Conservation (phyloP, 2,888 invertebrate species). For the Falcaria lacertinaria region DNA sequence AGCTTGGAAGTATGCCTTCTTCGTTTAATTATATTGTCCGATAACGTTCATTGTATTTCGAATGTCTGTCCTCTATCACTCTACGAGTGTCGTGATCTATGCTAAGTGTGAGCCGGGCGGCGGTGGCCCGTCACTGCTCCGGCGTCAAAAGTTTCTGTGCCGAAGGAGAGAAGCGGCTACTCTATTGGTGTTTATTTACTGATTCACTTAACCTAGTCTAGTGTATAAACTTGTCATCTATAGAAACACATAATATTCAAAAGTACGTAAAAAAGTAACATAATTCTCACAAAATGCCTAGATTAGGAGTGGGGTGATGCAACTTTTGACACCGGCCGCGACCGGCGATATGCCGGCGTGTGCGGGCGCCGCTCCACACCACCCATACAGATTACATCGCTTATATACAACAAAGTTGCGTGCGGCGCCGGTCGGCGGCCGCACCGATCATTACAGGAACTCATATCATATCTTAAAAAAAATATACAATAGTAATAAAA, state of each 20-base stretch:
- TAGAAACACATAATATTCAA: slow-evolving; percentile 64
- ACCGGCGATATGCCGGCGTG: slow-evolving; percentile 15
- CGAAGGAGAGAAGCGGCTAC: slow-evolving; percentile 78
- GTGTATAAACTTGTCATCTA: slow-evolving; percentile 76
- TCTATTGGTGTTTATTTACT: slow-evolving; percentile 79
- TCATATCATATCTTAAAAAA: slow-evolving; percentile 79
- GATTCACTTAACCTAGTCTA: slow-evolving; percentile 78
- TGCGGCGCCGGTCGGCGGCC: slow-evolving; percentile 50
- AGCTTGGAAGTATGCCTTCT: slow-evolving; percentile 77
- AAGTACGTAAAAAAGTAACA: slow-evolving; percentile 74
- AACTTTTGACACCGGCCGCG: slow-evolving; percentile 53
- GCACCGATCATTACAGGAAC: slow-evolving; percentile 76
- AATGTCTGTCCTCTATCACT: slow-evolving; percentile 68
- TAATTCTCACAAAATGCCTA: slow-evolving; percentile 78
- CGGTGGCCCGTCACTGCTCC: slow-evolving; percentile 34
- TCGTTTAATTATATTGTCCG: slow-evolving; percentile 76
- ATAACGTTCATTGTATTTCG: slow-evolving; percentile 71
- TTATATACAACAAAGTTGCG: slow-evolving; percentile 73
- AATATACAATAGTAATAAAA: slow-evolving; percentile 78
- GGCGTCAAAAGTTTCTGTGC: slow-evolving; percentile 70
- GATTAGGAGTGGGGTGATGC: slow-evolving; percentile 71
- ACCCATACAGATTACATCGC: slow-evolving; percentile 57
- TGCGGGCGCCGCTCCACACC: slow-evolving; percentile 26
- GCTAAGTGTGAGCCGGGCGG: slow-evolving; percentile 53
- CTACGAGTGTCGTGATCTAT: slow-evolving; percentile 76